Conservation (phyloP, 2,797 vertebrate genomes). For the Propithecus perrieri region DNA sequence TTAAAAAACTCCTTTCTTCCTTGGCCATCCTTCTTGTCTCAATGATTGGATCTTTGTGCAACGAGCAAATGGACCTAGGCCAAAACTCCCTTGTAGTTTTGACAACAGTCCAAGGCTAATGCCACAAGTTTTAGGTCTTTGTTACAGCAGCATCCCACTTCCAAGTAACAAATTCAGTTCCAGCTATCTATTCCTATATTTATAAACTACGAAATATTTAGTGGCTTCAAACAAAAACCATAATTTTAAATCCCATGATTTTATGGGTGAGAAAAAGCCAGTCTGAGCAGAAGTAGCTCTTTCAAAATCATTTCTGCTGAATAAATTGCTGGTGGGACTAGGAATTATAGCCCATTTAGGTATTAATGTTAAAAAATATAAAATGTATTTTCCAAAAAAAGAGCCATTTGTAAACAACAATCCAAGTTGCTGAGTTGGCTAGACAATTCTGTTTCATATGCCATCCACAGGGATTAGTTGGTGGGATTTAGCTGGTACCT, state of each 20-base stretch:
- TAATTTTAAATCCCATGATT: not conserved
- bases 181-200: not conserved
- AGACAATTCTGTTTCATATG: not conserved
- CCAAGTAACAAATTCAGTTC: not conserved
- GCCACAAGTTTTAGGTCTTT: not conserved
- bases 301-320: slow-evolving; percentile 17
- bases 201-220: not conserved
- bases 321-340: not conserved
- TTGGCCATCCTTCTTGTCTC: too few species aligned
- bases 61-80: too few species aligned
- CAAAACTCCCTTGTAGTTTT: too few species aligned
- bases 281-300: slow-evolving; percentile 12
- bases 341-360: not conserved
- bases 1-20: too few species aligned
- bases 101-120: not conserved
- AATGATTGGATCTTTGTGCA: too few species aligned
- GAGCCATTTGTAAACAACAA: slow-evolving; percentile 49
- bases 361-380: slow-evolving; percentile 41
- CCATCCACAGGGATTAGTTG: not conserved
- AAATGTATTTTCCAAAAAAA: slow-evolving; percentile 28
- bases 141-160: not conserved
- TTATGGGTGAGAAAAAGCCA: slow-evolving; percentile 1
- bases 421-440: not conserved
- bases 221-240: not conserved
- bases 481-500: not conserved